Percentiles rank a stretch among this genome's conserved stretches.
Conservation (phyloP, 2,113 vertebrate species). For the Macrotus californicus region DNA sequence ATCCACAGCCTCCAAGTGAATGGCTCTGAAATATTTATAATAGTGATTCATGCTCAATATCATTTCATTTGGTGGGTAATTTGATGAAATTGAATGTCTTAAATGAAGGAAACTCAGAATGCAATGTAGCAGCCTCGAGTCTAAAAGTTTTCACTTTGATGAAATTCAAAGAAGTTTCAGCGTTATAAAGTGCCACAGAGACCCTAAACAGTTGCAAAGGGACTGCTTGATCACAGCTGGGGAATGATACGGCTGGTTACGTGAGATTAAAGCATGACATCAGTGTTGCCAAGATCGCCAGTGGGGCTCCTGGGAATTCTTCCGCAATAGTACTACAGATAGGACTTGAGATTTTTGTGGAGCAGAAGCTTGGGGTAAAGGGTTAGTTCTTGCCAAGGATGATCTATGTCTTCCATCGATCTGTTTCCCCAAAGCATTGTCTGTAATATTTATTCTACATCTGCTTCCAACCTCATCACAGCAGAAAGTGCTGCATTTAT, state of each 20-base stretch:
- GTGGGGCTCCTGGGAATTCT: not conserved
- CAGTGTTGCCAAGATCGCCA: not conserved
- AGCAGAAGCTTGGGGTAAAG: not conserved
- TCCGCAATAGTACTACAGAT: not conserved
- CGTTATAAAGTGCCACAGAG: not conserved
- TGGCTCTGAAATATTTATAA: slow-evolving; percentile 23
- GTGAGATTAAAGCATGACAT: not conserved
- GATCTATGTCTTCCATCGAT: not conserved
- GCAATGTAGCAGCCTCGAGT: not conserved
- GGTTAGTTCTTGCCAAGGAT: not conserved
- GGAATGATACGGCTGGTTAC: not conserved
- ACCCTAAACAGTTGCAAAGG: not conserved
- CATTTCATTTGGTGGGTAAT: slow-evolving; percentile 8
- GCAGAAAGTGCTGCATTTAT: slow-evolving; percentile 38
- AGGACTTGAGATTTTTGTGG: not conserved
- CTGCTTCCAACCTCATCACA: not conserved
- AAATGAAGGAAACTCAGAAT: not conserved
- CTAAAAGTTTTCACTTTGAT: not conserved
- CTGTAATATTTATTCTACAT: not conserved
- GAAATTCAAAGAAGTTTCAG: not conserved
- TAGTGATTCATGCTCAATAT: not conserved
- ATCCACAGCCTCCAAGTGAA: not conserved
- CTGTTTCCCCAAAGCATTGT: not conserved
- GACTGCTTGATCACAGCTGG: not conserved
- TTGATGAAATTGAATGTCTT: slow-evolving; percentile 23